phyloP scores from a whole-genome alignment of 2,888 invertebrate species.

The Melangyna quadrimaculata region DNA sequence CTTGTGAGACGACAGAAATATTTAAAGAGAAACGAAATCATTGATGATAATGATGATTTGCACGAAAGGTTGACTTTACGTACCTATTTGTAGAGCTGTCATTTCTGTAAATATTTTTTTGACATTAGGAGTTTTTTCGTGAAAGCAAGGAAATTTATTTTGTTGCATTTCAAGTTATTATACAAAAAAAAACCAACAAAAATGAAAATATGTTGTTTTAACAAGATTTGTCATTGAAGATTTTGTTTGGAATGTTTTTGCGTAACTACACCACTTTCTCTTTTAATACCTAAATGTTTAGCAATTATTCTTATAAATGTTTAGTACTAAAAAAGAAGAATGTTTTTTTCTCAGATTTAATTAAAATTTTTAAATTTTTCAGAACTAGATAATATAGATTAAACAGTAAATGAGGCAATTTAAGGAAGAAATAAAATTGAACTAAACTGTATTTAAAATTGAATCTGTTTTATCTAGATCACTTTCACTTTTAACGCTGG shows the following conservation, averaged over 20 bases:
- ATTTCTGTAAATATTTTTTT: constrained; percentile 51
- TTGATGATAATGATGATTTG: constrained; percentile 20
- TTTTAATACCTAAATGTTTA: background rate
- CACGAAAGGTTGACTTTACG: constrained; percentile 23
- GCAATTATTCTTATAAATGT: background rate
- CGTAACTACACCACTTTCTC: background rate
- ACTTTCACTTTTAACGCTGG: too few species aligned
- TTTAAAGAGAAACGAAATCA: constrained; percentile 50
- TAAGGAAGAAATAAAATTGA: too few species aligned
- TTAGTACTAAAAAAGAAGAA: too few species aligned
- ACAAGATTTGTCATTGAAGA: background rate
- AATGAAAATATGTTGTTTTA: background rate
- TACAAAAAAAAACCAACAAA: background rate
- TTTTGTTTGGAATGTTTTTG: background rate
- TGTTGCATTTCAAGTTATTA: background rate
- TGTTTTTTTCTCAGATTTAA: too few species aligned
- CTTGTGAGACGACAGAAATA: constrained; percentile 35
- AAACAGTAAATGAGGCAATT: too few species aligned
- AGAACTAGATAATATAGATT: too few species aligned
- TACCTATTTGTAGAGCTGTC: constrained; percentile 15
- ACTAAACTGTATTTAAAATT: too few species aligned
- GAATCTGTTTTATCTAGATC: too few species aligned
- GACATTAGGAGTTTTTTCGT: constrained; percentile 27
- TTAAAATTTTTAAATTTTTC: too few species aligned
- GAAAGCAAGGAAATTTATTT: constrained; percentile 5